A percentile compares a stretch with the other conserved stretches of the same genome.
These are phyloP conservation scores for Salvelinus sp. DNA, from an alignment of 2,113 vertebrate genomes.

Conservation along the genomic window DNA sequence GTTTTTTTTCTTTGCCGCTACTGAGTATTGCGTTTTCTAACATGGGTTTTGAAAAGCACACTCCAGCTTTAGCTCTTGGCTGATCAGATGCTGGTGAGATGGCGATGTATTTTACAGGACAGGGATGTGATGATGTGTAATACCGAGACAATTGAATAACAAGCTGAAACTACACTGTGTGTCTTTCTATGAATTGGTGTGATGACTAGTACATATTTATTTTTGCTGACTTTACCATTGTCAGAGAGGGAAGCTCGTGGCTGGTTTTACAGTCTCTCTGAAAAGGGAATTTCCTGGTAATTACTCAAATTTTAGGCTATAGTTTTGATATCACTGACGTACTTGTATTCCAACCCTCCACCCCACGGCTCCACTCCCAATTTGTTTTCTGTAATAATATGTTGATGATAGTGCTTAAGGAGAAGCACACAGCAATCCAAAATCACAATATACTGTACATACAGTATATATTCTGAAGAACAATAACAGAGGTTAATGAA, in stretches of 20 bases:
- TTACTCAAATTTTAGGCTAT: neutral
- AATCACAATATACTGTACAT: too few species aligned
- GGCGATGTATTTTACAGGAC: too few species aligned
- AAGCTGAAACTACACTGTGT: too few species aligned
- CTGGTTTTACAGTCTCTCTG: neutral
- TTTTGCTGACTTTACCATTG: neutral
- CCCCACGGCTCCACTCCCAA: neutral
- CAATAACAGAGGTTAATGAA: constrained; percentile 43
- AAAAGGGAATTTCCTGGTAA: neutral
- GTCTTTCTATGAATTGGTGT: too few species aligned
- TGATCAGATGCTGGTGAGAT: too few species aligned
- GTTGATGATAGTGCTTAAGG: constrained; percentile 27
- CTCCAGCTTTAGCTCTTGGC: too few species aligned
- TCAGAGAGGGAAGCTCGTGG: neutral
- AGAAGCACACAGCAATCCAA: neutral
- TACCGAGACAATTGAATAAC: too few species aligned
- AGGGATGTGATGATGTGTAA: too few species aligned
- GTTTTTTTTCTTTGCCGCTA: too few species aligned
- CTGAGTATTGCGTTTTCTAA: too few species aligned
- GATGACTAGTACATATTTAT: too few species aligned
- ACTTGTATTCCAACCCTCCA: neutral
- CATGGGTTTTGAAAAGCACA: neutral
- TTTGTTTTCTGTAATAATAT: neutral
- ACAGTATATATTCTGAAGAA: constrained; percentile 25
- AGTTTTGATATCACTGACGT: neutral